These are phyloP conservation scores for Xanthostigma xanthostigma DNA, from an alignment of 2,888 invertebrate species.

Conservation along the genomic window DNA sequence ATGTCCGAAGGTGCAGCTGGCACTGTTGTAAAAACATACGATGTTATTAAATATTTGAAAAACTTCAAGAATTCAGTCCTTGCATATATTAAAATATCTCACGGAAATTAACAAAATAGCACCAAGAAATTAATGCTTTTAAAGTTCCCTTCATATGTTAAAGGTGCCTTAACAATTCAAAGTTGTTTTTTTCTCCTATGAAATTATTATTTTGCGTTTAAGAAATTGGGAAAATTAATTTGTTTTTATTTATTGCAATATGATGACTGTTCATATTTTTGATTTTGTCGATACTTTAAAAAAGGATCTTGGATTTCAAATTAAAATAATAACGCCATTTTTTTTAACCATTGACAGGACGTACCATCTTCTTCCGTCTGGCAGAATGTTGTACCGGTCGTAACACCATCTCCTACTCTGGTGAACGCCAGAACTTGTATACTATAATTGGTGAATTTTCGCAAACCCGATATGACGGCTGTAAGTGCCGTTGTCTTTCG, in stretches of 20 bases:
- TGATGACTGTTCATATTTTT: too few species aligned
- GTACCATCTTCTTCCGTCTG: conserved; percentile 66
- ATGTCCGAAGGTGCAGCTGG: conserved; percentile 67
- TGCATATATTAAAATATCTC: too few species aligned
- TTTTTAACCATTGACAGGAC: conserved; percentile 7
- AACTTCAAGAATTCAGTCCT: not conserved
- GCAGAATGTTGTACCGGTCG: conserved; percentile 51
- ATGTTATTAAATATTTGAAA: not conserved
- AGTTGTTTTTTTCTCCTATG: too few species aligned
- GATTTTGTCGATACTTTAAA: too few species aligned
- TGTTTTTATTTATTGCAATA: too few species aligned
- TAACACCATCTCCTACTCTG: conserved; percentile 59
- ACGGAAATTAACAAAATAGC: too few species aligned
- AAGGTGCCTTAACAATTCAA: too few species aligned
- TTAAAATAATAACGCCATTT: not conserved
- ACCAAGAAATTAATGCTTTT: too few species aligned
- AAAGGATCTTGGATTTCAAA: not conserved
- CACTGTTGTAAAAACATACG: conserved; percentile 31
- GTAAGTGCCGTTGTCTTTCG: conserved; percentile 54
- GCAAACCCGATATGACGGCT: conserved; percentile 51
- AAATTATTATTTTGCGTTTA: too few species aligned
- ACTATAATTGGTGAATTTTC: conserved; percentile 68
- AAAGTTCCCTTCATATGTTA: too few species aligned
- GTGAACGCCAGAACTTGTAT: conserved; percentile 66
- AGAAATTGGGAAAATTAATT: too few species aligned